Conservation (phyloP, 2,113 vertebrate species). For the Mus musculus region DNA sequence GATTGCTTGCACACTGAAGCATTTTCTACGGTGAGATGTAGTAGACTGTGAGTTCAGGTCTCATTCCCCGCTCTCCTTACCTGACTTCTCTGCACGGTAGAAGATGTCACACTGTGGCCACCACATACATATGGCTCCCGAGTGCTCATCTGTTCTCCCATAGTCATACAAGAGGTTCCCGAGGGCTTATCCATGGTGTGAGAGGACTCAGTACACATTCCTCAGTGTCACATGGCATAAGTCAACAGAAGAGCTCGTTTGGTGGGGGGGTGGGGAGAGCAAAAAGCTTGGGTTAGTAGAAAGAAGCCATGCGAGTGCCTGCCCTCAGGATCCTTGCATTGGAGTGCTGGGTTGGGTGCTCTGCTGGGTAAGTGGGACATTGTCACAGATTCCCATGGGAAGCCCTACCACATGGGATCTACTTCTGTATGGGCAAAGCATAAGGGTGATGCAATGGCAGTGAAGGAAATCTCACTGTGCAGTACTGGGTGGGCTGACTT, state of each 20-base stretch:
- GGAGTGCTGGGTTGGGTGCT: not conserved
- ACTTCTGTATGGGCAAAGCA: not conserved
- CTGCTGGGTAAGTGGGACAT: not conserved
- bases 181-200: not conserved
- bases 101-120: not conserved
- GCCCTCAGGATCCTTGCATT: rapidly evolving
- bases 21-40: not conserved
- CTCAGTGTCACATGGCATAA: not conserved
- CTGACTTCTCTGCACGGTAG: not conserved
- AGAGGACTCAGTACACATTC: not conserved
- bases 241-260: not conserved
- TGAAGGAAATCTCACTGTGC: not conserved
- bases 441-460: not conserved
- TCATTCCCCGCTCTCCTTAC: not conserved
- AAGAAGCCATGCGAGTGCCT: no score
- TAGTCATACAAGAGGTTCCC: not conserved
- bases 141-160: not conserved
- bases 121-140: not conserved
- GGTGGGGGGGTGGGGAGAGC: not conserved
- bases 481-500: not conserved
- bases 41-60: not conserved
- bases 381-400: rapidly evolving
- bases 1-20: not conserved
- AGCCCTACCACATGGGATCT: not conserved
- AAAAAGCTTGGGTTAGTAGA: not conserved